Percentiles rank a stretch among this genome's conserved stretches.
Conservation (phyloP, 2,888 invertebrate species). For the Kryphioiulus occultus region DNA sequence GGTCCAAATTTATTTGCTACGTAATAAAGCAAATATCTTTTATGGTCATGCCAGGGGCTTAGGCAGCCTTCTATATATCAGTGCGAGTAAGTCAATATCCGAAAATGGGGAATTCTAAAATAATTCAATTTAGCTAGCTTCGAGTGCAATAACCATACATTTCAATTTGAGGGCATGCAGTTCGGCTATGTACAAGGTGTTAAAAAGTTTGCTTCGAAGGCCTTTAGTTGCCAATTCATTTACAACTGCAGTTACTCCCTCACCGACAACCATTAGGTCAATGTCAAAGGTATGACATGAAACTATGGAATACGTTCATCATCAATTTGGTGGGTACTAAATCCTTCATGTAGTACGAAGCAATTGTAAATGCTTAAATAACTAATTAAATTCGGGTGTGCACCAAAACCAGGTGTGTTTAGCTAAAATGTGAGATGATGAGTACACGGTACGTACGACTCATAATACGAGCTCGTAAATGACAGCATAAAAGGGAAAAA, state of each 20-base stretch:
- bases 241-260: not conserved
- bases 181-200: not conserved
- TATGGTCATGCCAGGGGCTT: not conserved
- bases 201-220: too few relatives aligned
- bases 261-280: too few relatives aligned
- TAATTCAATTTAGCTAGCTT: not conserved
- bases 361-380: not conserved
- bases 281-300: too few relatives aligned
- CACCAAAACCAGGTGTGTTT: not conserved
- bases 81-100: not conserved
- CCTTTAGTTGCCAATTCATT: too few relatives aligned
- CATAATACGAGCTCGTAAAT: not conserved
- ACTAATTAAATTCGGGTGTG: not conserved
- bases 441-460: not conserved
- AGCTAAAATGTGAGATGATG: not conserved
- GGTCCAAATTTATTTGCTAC: not conserved
- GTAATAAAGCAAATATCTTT: conserved; percentile 5
- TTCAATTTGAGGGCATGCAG: not conserved
- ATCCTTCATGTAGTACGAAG: not conserved
- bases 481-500: not conserved
- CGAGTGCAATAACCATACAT: not conserved
- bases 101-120: not conserved
- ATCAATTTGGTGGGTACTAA: not conserved
- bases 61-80: not conserved
- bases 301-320: too few relatives aligned